A percentile compares a stretch with the other conserved stretches of the same genome.
Conservation (phyloP, 2,888 invertebrate species). For the Ligdia adustata region DNA sequence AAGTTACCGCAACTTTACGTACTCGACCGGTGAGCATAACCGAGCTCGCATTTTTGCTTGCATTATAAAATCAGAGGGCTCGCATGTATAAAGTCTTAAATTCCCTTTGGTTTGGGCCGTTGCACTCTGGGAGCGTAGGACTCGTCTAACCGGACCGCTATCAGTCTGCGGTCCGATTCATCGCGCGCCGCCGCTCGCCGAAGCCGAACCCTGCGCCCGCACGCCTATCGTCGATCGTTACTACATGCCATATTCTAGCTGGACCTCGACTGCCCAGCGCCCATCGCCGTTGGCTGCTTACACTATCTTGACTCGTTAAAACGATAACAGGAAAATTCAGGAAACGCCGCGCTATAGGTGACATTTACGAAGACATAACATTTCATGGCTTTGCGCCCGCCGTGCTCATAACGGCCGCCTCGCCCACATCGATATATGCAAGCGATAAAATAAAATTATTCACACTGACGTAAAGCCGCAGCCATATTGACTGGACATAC, state of each 20-base stretch:
- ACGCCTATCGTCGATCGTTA: slow-evolving; percentile 73
- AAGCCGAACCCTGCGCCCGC: slow-evolving; percentile 51
- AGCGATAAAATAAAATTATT: slow-evolving; percentile 32
- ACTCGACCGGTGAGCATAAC: slow-evolving; percentile 10
- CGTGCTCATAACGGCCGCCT: slow-evolving; percentile 18
- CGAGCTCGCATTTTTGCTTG: slow-evolving; percentile 27
- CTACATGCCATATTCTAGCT: slow-evolving; percentile 55
- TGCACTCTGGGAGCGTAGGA: slow-evolving; percentile 76
- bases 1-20: slow-evolving; percentile 8
- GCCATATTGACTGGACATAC: slow-evolving; percentile 16
- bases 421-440: slow-evolving; percentile 25
- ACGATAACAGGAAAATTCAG: slow-evolving; percentile 17
- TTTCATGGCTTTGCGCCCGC: slow-evolving; percentile 10
- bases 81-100: slow-evolving; percentile 75
- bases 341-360: slow-evolving; percentile 6
- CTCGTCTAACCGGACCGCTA: slow-evolving; percentile 82
- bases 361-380: slow-evolving; percentile 19
- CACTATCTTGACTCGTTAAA: slow-evolving; percentile 15
- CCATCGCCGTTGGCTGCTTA: not conserved
- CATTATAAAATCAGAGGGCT: slow-evolving; percentile 67
- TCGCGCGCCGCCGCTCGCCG: slow-evolving; percentile 58
- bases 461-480: slow-evolving; percentile 26
- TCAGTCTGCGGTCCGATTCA: slow-evolving; percentile 78
- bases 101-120: slow-evolving; percentile 81
- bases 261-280: slow-evolving; percentile 13